phyloP scores from a whole-genome alignment of 1,140 invertebrate species.

The Drosophila serrata region DNA sequence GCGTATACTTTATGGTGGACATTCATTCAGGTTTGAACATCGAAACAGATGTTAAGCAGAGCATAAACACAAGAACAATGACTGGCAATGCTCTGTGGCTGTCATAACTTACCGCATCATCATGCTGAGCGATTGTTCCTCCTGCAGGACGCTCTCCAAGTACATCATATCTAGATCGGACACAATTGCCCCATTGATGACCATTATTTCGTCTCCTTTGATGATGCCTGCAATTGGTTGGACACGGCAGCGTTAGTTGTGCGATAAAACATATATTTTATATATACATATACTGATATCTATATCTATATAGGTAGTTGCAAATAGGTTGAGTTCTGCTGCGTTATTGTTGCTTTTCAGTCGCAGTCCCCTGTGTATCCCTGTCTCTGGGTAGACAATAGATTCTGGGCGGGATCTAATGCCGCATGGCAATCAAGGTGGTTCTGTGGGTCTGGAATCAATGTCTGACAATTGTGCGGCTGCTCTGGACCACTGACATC shows the following conservation, averaged over 20 bases:
- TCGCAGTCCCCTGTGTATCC: conserved; percentile 7
- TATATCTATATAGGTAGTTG: conserved; percentile 17
- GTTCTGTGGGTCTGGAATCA: conserved; percentile 39
- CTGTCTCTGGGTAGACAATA: conserved; percentile 28
- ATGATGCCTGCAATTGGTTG: conserved; percentile 92
- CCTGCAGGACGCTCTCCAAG: conserved; percentile 97
- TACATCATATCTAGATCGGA: conserved; percentile 99
- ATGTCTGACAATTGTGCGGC: conserved; percentile 52
- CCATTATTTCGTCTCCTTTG: conserved; percentile 99
- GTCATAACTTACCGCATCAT: conserved; percentile 92
- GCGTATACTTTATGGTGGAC: background rate
- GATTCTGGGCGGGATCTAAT: conserved; percentile 22
- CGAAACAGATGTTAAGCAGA: conserved; percentile 51
- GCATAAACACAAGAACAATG: conserved; percentile 52
- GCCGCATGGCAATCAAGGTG: conserved; percentile 47
- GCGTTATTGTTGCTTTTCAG: conserved; percentile 45
- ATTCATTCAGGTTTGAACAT: conserved; percentile 31
- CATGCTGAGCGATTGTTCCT: conserved; percentile 97
- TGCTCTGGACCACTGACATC: conserved; percentile 53
- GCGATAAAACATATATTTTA: conserved; percentile 16
- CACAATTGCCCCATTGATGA: conserved; percentile 98
- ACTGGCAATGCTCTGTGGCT: conserved; percentile 19
- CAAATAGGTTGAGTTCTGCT: conserved; percentile 33
- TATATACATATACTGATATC: conserved; percentile 12
- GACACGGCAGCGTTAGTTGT: conserved; percentile 38